Percentiles rank a stretch among this genome's conserved stretches.
Conservation (phyloP, 1,140 invertebrate genomes). For the Drosophila subpulchrella region DNA sequence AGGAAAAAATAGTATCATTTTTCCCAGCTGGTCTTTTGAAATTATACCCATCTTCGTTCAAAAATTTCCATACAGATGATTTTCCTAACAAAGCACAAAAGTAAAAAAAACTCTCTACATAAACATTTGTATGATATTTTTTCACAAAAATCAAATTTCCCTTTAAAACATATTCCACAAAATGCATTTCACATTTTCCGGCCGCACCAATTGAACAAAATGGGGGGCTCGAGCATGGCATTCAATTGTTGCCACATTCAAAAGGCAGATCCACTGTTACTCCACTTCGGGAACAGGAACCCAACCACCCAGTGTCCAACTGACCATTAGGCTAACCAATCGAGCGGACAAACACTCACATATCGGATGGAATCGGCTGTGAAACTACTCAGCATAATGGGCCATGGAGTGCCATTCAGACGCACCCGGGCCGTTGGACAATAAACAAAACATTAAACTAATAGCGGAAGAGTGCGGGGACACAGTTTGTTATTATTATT, state of each 20-base stretch:
- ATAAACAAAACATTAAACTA: constrained; percentile 83
- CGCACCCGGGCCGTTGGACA: constrained; percentile 65
- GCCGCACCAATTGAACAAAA: constrained; percentile 69
- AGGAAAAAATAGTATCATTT: no score
- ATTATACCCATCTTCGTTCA: no score
- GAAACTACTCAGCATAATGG: constrained; percentile 81
- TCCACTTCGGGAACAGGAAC: background rate
- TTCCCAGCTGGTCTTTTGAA: no score
- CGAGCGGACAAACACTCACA: constrained; percentile 44
- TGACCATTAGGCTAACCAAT: constrained; percentile 67
- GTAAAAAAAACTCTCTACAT: no score
- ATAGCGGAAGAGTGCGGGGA: constrained; percentile 55
- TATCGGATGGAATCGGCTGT: constrained; percentile 47
- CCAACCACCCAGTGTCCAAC: constrained; percentile 29
- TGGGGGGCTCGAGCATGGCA: constrained; percentile 31
- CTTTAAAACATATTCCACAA: constrained; percentile 36
- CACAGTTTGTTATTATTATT: constrained; percentile 36
- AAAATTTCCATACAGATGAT: no score
- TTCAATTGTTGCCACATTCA: constrained; percentile 56
- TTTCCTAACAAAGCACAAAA: no score
- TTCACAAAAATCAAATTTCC: constrained; percentile 20
- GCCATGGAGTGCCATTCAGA: constrained; percentile 75
- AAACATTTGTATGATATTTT: no score
- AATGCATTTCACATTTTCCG: constrained; percentile 64
- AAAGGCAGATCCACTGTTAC: constrained; percentile 17